Conservation (phyloP, 2,888 invertebrate species). For the Heliconius ismenius region DNA sequence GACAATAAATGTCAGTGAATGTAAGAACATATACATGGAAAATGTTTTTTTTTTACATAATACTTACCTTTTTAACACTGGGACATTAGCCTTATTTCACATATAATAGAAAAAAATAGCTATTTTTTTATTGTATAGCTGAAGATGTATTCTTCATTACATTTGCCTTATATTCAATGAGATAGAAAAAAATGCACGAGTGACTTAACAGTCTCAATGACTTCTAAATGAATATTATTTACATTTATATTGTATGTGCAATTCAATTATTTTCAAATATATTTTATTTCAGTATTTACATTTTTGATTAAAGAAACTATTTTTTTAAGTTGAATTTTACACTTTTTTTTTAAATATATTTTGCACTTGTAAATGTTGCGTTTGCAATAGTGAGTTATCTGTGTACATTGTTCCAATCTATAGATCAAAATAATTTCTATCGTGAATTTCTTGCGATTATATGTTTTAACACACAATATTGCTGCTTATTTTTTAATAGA, state of each 20-base stretch:
- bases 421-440: neutral
- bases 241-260: conserved; percentile 28
- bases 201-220: conserved; percentile 4
- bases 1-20: conserved; percentile 26
- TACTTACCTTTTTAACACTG: neutral
- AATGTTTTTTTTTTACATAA: conserved; percentile 10
- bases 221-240: conserved; percentile 15
- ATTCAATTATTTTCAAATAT: conserved; percentile 30
- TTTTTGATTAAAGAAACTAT: conserved; percentile 30
- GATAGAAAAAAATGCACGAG: neutral
- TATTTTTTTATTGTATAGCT: neutral
- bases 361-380: conserved; percentile 12
- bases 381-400: neutral
- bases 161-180: neutral
- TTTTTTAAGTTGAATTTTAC: conserved; percentile 32
- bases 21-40: neutral
- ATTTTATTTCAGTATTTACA: conserved; percentile 29
- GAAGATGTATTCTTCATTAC: neutral
- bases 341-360: conserved; percentile 20
- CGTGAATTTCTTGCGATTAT: neutral
- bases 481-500: neutral
- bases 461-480: neutral
- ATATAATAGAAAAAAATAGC: neutral
- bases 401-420: neutral
- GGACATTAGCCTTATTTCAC: neutral